These are phyloP conservation scores for Gymnobelideus leadbeateri DNA, from an alignment of 2,113 vertebrate genomes.

Conservation along the genomic window DNA sequence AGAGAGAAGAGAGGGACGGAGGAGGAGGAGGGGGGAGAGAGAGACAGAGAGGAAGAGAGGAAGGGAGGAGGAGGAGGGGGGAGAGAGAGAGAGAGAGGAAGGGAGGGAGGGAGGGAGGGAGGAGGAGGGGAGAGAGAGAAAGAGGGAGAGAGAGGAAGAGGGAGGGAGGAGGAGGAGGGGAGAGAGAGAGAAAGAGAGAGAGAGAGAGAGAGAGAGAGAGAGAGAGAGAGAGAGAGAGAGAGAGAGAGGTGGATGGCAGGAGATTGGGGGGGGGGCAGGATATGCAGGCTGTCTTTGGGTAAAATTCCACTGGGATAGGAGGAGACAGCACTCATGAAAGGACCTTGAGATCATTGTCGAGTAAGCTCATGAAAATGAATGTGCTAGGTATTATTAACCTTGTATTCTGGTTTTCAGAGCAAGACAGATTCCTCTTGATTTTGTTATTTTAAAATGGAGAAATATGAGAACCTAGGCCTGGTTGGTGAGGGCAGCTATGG, in stretches of 20 bases:
- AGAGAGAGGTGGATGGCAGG: neutral
- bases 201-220: no score
- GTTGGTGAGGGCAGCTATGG: conserved; percentile 93
- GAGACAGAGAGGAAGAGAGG: no score
- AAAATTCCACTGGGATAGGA: neutral
- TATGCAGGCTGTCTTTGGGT: neutral
- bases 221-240: no score
- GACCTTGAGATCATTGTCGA: conserved; percentile 24
- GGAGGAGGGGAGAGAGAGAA: no score
- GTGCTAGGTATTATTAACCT: neutral
- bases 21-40: neutral
- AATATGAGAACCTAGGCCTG: conserved; percentile 89
- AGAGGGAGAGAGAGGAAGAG: no score
- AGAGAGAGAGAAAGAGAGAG: no score
- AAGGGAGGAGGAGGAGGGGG: no score
- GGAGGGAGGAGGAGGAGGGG: no score
- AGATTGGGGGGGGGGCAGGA: neutral
- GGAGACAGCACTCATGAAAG: neutral
- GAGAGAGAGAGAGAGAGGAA: no score
- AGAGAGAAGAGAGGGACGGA: no score
- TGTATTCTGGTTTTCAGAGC: conserved; percentile 60
- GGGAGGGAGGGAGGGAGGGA: no score
- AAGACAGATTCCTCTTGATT: conserved; percentile 55
- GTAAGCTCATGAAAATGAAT: neutral
- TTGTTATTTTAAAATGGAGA: conserved; percentile 84